These are phyloP conservation scores for Eulemur albifrons DNA, from an alignment of 2,797 vertebrate species.

Conservation along the genomic window DNA sequence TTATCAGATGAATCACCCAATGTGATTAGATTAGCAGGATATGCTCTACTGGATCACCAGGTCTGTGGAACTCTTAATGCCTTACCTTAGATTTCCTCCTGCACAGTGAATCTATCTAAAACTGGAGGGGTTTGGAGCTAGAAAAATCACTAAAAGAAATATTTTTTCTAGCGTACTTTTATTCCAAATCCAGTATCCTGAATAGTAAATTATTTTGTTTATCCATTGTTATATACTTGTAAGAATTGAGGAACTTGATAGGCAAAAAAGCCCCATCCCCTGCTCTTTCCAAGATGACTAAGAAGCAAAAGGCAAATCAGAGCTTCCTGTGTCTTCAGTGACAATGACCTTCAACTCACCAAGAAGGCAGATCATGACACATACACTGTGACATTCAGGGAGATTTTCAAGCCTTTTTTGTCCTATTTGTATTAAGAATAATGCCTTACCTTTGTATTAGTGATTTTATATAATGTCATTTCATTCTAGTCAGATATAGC, in stretches of 20 bases:
- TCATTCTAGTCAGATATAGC: not conserved
- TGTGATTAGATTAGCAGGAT: conserved; percentile 32
- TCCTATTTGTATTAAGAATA: conserved; percentile 35
- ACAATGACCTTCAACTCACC: not conserved
- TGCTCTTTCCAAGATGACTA: not conserved
- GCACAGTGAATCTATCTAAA: not conserved
- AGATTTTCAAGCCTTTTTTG: not conserved
- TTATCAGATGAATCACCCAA: conserved; percentile 17
- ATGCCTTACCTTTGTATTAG: not conserved
- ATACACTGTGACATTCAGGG: conserved; percentile 28
- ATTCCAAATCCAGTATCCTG: not conserved
- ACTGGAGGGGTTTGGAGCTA: not conserved
- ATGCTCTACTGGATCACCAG: not conserved
- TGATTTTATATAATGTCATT: conserved; percentile 7
- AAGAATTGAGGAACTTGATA: not conserved
- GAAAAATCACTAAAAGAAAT: conserved; percentile 45
- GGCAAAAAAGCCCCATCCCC: not conserved
- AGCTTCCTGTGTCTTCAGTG: not conserved
- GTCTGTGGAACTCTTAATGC: not conserved
- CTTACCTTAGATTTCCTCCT: conserved; percentile 39
- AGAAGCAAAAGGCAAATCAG: conserved; percentile 29
- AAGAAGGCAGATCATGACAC: conserved; percentile 5
- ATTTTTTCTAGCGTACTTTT: conserved; percentile 50
- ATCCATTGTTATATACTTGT: not conserved
- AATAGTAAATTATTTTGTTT: conserved; percentile 12